Conservation (phyloP, 2,888 invertebrate species). For the Drosophila kuntzei region DNA sequence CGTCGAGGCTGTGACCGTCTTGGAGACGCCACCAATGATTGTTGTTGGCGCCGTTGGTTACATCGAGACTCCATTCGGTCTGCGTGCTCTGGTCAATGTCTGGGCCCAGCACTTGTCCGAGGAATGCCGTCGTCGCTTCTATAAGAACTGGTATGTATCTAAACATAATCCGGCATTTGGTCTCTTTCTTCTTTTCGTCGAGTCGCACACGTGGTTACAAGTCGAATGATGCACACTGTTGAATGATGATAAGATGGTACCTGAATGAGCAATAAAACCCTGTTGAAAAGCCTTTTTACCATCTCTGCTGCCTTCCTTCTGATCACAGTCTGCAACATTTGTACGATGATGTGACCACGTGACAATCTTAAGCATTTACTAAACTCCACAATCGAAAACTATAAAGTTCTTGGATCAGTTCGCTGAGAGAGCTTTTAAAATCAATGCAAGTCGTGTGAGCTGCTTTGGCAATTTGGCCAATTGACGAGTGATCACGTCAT, state of each 20-base stretch:
- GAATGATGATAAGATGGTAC: slow-evolving; percentile 85
- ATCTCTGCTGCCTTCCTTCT: slow-evolving; percentile 86
- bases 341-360: slow-evolving; percentile 2
- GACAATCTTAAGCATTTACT: slow-evolving; percentile 46
- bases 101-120: slow-evolving; percentile 99
- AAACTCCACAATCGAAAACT: slow-evolving; percentile 53
- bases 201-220: slow-evolving; percentile 55
- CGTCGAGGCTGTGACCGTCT: slow-evolving; percentile 98
- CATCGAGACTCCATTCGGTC: slow-evolving; percentile 99
- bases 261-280: slow-evolving; percentile 79
- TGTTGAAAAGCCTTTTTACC: slow-evolving; percentile 76
- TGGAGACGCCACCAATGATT: slow-evolving; percentile 99
- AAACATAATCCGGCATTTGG: slow-evolving; percentile 60
- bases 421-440: slow-evolving; percentile 88
- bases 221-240: slow-evolving; percentile 28
- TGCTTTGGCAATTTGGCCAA: slow-evolving; percentile 42
- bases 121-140: slow-evolving; percentile 99
- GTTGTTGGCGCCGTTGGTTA: slow-evolving; percentile 99
- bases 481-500: slow-evolving; percentile 82
- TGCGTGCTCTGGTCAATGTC: slow-evolving; percentile 96
- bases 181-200: slow-evolving; percentile 13
- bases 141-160: slow-evolving; percentile 98
- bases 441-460: slow-evolving; percentile 84
- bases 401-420: slow-evolving; percentile 89
- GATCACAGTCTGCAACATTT: slow-evolving; percentile 62